A percentile compares a stretch with the other conserved stretches of the same genome.
These are phyloP conservation scores for Drosophila paranaensis DNA, from an alignment of 2,888 invertebrate species.

Conservation along the genomic window DNA sequence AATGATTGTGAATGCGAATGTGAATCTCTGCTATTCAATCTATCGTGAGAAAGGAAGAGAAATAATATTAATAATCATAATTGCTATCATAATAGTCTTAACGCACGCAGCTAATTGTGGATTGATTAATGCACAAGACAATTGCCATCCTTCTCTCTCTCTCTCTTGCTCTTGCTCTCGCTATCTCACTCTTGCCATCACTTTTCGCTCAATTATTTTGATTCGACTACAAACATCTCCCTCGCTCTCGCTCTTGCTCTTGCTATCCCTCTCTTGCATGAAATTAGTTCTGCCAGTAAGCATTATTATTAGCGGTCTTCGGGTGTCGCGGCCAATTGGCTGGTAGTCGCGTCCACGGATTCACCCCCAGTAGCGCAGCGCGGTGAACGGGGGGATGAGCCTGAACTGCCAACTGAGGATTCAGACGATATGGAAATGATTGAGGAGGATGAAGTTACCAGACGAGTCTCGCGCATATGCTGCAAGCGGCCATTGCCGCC, in stretches of 20 bases:
- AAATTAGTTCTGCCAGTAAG: neutral
- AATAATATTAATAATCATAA: neutral
- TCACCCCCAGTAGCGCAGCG: constrained; percentile 49
- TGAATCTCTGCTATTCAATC: constrained; percentile 1
- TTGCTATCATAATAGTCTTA: neutral
- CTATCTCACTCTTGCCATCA: constrained; percentile 1
- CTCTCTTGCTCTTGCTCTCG: neutral
- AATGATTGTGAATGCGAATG: constrained; percentile 5
- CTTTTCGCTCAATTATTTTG: neutral
- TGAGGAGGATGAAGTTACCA: constrained; percentile 79
- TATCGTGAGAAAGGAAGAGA: neutral
- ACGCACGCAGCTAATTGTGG: constrained; percentile 10
- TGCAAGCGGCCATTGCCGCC: constrained; percentile 49
- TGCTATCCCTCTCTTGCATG: neutral
- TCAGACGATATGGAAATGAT: constrained; percentile 83
- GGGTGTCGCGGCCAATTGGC: constrained; percentile 9
- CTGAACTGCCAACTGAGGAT: constrained; percentile 77
- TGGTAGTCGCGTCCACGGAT: constrained; percentile 35
- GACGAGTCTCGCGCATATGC: constrained; percentile 54
- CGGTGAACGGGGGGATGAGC: constrained; percentile 64
- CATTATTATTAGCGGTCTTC: constrained; percentile 37
- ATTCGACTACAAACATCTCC: neutral
- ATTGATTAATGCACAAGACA: constrained; percentile 8
- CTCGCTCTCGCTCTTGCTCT: too few species aligned
- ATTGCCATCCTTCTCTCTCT: constrained; percentile 20